Evolutionary conservation across 2,113 vertebrate genomes (phyloP), one percentile per base, ranked within the genome.

Genomic region (Amazona guildingii): DNA sequence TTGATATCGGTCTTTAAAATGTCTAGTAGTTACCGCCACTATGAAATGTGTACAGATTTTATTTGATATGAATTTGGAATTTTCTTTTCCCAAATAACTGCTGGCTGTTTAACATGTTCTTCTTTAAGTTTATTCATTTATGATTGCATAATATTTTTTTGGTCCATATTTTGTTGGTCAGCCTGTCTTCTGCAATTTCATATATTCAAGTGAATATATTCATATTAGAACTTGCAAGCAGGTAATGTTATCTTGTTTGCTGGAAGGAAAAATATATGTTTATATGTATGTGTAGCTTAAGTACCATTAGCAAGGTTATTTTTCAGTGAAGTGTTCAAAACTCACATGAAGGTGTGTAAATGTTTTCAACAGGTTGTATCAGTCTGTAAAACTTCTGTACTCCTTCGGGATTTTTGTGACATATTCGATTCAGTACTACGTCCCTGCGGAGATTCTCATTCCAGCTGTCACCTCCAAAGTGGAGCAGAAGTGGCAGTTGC

Each of bases 381-480:
- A 98, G 63, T 96, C 98, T 85, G 99, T 99, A 90, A 99, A 99
- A 97, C 97, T 99, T 64, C 98, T 99, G 3, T 99, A 99, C 97
- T 99, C 98, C 49, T 98, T 99, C 82, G 99, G 99, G 48, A 98
- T 99, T 94, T 99, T 98, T 96, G 98, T 99, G 97, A 99, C 98
- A 13, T 99, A 98, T 77, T 98, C 98, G 4, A 98, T 99, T 97
- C 99, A 99, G 97, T 99, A 98, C 97, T 99, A 98, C 18, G 99
- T 99, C 52, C 98, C 98, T 39, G 98, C 98, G 3, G 98, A 99
- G 95, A 99, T 99, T 68, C 96, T 99, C 67, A 78, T 98, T 61
- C 99, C 99, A 17, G 78, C 68, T 25, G 39, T 98, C 82, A 98
- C 96, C 35, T 97, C 98, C 28, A 97, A 88, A 86, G 96, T 98